Conservation (phyloP, 1,140 invertebrate genomes). For the Colletes gigas region DNA sequence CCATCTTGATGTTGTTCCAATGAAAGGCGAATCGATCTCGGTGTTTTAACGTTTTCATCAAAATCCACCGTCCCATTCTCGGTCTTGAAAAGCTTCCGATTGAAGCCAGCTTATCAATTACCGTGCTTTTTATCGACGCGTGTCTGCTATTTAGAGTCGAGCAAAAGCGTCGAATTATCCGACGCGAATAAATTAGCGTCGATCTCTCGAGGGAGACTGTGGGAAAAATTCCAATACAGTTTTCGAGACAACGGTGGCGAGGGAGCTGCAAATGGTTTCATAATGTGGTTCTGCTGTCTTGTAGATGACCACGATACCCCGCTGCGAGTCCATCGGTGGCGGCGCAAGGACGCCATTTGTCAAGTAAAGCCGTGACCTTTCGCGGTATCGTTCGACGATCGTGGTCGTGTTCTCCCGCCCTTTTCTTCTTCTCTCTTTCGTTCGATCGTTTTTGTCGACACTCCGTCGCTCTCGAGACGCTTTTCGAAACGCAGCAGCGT, state of each 20-base stretch:
- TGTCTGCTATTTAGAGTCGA: too few species aligned
- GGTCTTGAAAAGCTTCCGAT: too few species aligned
- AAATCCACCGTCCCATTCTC: too few species aligned
- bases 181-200: too few species aligned
- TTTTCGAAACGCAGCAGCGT: too few species aligned
- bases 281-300: constrained; percentile 17
- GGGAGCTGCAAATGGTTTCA: constrained; percentile 14
- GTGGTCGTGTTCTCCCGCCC: neutral
- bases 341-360: constrained; percentile 43
- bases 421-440: neutral
- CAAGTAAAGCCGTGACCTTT: constrained; percentile 52
- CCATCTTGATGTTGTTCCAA: neutral
- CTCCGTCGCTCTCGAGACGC: too few species aligned
- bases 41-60: too few species aligned
- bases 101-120: too few species aligned
- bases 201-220: too few species aligned
- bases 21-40: too few species aligned
- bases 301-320: constrained; percentile 7
- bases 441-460: neutral
- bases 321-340: constrained; percentile 6
- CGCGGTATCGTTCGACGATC: constrained; percentile 22
- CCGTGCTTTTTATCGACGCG: too few species aligned
- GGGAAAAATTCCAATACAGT: neutral
- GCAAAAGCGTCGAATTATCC: too few species aligned
- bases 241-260: neutral